Evolutionary conservation across 2,113 vertebrate genomes (phyloP).

Genomic region (Coregonus clupeaformis): DNA sequence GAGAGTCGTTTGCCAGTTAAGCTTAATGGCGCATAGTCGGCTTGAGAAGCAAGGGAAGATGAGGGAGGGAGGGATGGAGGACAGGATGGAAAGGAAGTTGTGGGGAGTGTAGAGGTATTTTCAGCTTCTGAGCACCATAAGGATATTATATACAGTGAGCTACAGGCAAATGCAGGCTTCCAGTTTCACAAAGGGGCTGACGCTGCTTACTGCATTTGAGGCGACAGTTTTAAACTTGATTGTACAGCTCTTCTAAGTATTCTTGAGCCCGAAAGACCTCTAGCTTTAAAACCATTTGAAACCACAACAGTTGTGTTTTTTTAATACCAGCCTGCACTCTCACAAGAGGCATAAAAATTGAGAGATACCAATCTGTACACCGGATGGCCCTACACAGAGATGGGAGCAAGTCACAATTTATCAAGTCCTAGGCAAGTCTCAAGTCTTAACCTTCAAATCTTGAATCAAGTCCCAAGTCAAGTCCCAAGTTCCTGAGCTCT

Average conservation of each 20-base stretch:
- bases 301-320: background rate
- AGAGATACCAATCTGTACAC: no score
- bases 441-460: no score
- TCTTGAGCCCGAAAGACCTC: background rate
- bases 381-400: no score
- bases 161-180: background rate
- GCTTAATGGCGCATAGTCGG: constrained; percentile 49
- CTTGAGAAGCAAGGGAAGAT: constrained; percentile 15
- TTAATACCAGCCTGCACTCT: no score
- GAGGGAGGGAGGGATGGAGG: constrained; percentile 24
- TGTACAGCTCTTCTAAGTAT: background rate
- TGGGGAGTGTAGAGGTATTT: constrained; percentile 45
- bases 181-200: background rate
- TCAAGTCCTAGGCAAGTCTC: no score
- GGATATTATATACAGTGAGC: constrained; percentile 27
- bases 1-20: constrained; percentile 56
- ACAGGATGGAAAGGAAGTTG: constrained; percentile 39
- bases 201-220: background rate
- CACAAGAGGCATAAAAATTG: no score
- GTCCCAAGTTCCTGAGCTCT: no score
- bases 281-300: background rate
- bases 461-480: no score
- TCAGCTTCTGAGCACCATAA: constrained; percentile 34
- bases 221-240: background rate
- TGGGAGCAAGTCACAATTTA: no score